phyloP scores from a whole-genome alignment of 2,113 vertebrate genomes.

The Sinosuthora webbiana region DNA sequence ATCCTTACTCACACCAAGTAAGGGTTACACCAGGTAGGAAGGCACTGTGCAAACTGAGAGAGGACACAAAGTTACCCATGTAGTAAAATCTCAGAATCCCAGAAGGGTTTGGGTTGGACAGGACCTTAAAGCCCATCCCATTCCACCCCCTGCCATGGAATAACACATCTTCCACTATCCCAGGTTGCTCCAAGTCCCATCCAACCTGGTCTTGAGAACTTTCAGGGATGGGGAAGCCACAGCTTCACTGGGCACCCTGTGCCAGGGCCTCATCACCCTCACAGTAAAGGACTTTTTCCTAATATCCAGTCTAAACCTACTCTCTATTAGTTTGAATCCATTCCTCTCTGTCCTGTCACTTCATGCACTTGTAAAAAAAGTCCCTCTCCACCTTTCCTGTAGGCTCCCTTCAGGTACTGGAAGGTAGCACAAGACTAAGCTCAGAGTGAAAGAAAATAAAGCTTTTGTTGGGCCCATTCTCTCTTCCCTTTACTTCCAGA shows the following conservation, averaged over 20 bases:
- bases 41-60: neutral
- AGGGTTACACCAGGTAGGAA: neutral
- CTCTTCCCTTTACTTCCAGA: neutral
- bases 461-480: neutral
- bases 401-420: neutral
- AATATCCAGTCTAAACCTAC: neutral
- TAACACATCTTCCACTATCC: neutral
- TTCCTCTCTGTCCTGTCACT: neutral
- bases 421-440: neutral
- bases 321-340: neutral
- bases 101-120: accelerated
- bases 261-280: accelerated
- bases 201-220: accelerated
- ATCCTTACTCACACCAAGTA: neutral
- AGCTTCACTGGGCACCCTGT: neutral
- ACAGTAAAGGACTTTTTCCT: neutral
- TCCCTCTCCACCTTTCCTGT: neutral
- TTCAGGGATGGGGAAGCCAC: neutral
- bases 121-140: accelerated
- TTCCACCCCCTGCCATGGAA: neutral
- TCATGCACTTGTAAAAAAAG: neutral
- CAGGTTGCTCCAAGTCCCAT: accelerated
- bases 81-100: neutral
- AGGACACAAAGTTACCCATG: neutral
- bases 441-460: neutral